Evolutionary conservation across 2,888 invertebrate species (phyloP), one percentile per base, ranked within the genome.

Genomic region (Nomada hirtipes): DNA sequence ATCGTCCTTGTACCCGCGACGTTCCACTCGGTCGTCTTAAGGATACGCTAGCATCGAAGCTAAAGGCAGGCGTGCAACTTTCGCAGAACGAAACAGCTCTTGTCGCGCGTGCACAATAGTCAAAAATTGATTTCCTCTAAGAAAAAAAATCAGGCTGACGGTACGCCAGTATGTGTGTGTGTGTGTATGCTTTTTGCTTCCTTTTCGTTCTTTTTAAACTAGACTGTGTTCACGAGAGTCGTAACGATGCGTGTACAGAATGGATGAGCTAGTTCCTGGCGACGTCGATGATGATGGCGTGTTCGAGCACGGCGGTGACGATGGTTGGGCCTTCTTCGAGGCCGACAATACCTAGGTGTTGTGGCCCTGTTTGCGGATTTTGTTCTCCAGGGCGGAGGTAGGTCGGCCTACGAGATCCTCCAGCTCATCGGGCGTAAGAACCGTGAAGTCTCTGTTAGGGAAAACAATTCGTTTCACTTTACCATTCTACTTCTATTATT

Each of bases 341-440:
- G 90, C 89, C 79, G 88, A 90, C 89, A 86, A 78, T 83, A 90
- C 92, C 93, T 93, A 93, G 92, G 93, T 93, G 76, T 92, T 92
- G 86, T 92, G 91, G 47, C 91, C 91, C 74, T 91, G 91, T 79
- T 91, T 91, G 67, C 91, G 93, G 88, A 91, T 92, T 94, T 95
- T 95, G 87, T 94, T 94, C 89, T 95, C 95, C 89, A 95, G 94
- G 67, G 94, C 92, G 63, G 89, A 89, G 64, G 92, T 91, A 71
- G 84, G 94, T 92, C 77, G 95, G 79, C 95, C 95, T 82, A 96
- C 95, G 74, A 96, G 94, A 59, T 95, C 94, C 90, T 96, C 96
- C 76, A 95, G 93, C 89, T 96, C 96, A 47, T 95, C 95, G 2
- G 95, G 95, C 71, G 95, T 95, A 50, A 95, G 94, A 4, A 96